Conservation (phyloP, 2,888 invertebrate genomes). For the Hirtodrosophila trivittata region DNA sequence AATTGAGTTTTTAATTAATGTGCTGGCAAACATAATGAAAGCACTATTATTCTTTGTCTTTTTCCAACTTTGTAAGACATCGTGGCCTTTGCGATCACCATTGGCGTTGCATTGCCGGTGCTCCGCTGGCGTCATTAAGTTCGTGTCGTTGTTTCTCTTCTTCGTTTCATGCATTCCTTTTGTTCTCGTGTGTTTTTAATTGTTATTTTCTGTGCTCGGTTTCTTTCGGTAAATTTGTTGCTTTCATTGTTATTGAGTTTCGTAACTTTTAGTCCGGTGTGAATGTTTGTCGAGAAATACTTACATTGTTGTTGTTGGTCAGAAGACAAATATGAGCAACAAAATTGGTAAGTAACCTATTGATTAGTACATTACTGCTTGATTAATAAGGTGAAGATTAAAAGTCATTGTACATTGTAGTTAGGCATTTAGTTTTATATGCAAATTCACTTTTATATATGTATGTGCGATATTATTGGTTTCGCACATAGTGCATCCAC, state of each 20-base stretch:
- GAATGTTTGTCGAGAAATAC: slow-evolving; percentile 6
- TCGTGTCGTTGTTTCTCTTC: slow-evolving; percentile 18
- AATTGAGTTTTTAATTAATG: slow-evolving; percentile 29
- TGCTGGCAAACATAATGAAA: slow-evolving; percentile 16
- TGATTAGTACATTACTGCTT: too few species aligned
- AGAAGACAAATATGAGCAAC: slow-evolving; percentile 39
- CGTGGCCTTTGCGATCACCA: slow-evolving; percentile 14
- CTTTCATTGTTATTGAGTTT: slow-evolving; percentile 9
- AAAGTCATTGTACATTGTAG: too few species aligned
- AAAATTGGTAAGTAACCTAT: slow-evolving; percentile 62
- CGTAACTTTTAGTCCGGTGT: slow-evolving; percentile 13
- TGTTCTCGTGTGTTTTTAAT: slow-evolving; percentile 8
- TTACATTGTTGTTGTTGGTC: slow-evolving; percentile 11
- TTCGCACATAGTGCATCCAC: too few species aligned
- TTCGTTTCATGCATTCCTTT: slow-evolving; percentile 8
- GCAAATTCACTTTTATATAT: too few species aligned
- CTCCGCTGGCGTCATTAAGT: slow-evolving; percentile 26
- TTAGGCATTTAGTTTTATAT: too few species aligned
- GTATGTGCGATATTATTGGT: too few species aligned
- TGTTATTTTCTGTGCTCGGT: slow-evolving; percentile 1
- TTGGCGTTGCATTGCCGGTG: slow-evolving; percentile 15
- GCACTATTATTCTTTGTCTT: neutral
- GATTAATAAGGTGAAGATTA: too few species aligned
- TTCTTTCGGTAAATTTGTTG: slow-evolving; percentile 8
- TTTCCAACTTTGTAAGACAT: slow-evolving; percentile 5